Conservation (phyloP, 2,113 vertebrate genomes). For the Malurus melanocephalus region DNA sequence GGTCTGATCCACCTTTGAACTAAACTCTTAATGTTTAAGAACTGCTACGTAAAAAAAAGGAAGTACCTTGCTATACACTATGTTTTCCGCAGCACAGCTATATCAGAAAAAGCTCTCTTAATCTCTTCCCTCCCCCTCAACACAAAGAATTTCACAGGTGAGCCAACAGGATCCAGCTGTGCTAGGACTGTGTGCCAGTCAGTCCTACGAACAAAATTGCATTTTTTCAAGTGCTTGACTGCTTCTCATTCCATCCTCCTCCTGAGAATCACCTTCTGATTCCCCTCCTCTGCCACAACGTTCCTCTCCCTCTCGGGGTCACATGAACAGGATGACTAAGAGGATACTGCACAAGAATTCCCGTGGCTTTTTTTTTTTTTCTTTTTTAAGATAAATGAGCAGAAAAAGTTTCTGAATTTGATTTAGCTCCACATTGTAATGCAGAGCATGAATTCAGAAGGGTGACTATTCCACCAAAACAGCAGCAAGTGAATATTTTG, state of each 20-base stretch:
- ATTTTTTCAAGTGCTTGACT: conserved; percentile 20
- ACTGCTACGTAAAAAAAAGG: background rate
- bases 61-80: background rate
- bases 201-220: background rate
- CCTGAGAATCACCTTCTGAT: background rate
- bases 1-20: background rate
- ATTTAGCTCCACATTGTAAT: background rate
- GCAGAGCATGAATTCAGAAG: background rate
- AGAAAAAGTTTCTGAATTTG: background rate
- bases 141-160: conserved; percentile 31
- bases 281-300: conserved; percentile 4
- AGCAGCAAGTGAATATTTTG: background rate
- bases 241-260: conserved; percentile 6
- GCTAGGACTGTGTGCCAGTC: background rate
- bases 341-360: background rate
- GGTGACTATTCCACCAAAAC: background rate
- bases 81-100: background rate
- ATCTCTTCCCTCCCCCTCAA: background rate
- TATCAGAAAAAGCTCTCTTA: background rate
- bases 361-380: background rate
- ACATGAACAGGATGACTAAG: conserved; percentile 7
- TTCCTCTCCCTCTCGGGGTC: background rate
- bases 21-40: background rate
- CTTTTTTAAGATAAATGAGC: background rate
- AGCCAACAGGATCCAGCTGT: conserved; percentile 19